Conservation (phyloP, 1,140 invertebrate genomes). For the Venturia canescens region DNA sequence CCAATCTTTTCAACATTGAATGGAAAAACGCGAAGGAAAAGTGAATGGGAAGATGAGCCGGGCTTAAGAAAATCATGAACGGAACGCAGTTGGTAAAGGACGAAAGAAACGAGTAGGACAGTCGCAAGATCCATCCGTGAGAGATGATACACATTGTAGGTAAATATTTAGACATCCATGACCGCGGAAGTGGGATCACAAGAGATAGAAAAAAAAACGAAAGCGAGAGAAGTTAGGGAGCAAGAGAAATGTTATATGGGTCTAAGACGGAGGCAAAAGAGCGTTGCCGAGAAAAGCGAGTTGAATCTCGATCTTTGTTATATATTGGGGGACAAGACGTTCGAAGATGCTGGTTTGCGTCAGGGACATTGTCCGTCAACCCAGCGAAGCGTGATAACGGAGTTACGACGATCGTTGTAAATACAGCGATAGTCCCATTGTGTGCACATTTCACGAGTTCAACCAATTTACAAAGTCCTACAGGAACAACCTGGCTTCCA, state of each 20-base stretch:
- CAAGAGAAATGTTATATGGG: constrained; percentile 4
- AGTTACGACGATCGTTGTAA: constrained; percentile 58
- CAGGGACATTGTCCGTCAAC: constrained; percentile 63
- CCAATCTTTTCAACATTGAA: constrained; percentile 49
- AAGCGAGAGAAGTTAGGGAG: constrained; percentile 4
- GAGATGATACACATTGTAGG: constrained; percentile 59
- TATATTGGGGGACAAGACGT: constrained; percentile 10
- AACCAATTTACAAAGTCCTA: constrained; percentile 62
- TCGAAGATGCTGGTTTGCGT: constrained; percentile 31
- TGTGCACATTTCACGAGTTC: constrained; percentile 54
- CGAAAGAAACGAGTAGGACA: constrained; percentile 23
- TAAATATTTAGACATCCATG: constrained; percentile 71
- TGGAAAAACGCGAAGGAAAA: constrained; percentile 40
- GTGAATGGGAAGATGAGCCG: constrained; percentile 41
- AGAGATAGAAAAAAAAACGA: constrained; percentile 9
- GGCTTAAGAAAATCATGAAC: constrained; percentile 24
- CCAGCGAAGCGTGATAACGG: constrained; percentile 68
- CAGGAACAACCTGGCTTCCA: constrained; percentile 43
- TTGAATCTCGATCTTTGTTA: background rate
- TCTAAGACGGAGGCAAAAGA: background rate
- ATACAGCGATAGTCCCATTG: constrained; percentile 51
- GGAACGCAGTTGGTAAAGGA: background rate
- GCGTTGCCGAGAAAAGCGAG: background rate
- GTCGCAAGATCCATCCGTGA: constrained; percentile 47
- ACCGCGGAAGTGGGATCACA: constrained; percentile 57